Conservation (phyloP, 2,113 vertebrate species). For the Chiloscyllium plagiosum region DNA sequence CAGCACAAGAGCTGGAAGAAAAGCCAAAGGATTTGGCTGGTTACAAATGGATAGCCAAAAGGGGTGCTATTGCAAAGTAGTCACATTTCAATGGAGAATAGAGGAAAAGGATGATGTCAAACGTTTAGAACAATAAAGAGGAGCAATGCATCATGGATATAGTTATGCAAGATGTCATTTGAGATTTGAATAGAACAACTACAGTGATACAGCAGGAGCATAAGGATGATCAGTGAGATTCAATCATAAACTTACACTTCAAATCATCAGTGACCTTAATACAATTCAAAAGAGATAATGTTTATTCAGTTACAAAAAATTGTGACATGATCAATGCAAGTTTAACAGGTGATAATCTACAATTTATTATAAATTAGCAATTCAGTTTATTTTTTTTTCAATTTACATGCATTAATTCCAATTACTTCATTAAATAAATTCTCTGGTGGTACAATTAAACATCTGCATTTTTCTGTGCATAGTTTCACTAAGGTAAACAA, state of each 20-base stretch:
- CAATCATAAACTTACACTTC: neutral
- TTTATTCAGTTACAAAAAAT: neutral
- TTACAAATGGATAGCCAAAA: neutral
- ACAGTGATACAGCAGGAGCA: neutral
- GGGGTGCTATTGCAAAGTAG: neutral
- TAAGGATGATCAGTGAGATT: neutral
- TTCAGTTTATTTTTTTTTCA: neutral
- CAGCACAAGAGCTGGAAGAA: no score
- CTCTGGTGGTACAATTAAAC: slow-evolving; percentile 1
- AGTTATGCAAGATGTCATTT: neutral
- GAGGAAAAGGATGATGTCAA: neutral
- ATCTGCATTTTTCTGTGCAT: neutral
- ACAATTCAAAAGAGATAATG: neutral
- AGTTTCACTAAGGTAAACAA: neutral
- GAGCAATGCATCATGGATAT: neutral
- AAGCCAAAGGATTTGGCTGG: neutral
- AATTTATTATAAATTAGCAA: neutral
- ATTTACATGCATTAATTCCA: neutral
- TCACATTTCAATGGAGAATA: neutral
- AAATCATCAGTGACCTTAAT: neutral
- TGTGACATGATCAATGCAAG: neutral
- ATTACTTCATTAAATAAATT: slow-evolving; percentile 8
- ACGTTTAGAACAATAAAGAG: neutral
- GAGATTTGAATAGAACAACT: neutral
- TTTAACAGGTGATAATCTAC: neutral